phyloP scores from a whole-genome alignment of 2,113 vertebrate species.

The Egretta garzetta region DNA sequence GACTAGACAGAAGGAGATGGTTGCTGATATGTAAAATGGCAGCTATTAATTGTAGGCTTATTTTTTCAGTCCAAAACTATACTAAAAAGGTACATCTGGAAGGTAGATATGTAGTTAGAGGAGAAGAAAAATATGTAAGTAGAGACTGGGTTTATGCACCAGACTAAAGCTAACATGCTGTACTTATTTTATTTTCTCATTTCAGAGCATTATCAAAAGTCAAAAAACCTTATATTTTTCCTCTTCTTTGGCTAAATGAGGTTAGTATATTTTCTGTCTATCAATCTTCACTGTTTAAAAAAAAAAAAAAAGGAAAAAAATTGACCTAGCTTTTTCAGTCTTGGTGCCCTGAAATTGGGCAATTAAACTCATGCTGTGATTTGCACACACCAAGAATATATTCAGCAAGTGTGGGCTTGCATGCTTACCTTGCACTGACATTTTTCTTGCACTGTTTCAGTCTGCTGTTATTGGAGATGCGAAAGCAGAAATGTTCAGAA shows the following conservation, averaged over 20 bases:
- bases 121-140: background rate
- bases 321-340: background rate
- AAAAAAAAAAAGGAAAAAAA: background rate
- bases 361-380: background rate
- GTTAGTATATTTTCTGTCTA: slow-evolving; percentile 73
- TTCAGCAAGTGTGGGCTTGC: background rate
- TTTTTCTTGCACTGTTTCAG: slow-evolving; percentile 72
- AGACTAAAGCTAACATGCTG: background rate
- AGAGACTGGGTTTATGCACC: background rate
- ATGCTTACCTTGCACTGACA: background rate
- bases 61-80: background rate
- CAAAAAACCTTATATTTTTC: slow-evolving; percentile 80
- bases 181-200: slow-evolving; percentile 5
- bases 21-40: background rate
- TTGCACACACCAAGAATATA: background rate
- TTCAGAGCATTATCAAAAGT: slow-evolving; percentile 83
- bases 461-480: slow-evolving; percentile 83
- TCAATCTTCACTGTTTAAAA: background rate
- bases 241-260: slow-evolving; percentile 94
- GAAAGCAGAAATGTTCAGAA: slow-evolving; percentile 85
- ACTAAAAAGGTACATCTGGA: background rate
- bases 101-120: background rate
- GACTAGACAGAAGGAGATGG: background rate
- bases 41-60: background rate
- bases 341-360: background rate